phyloP scores from a whole-genome alignment of 2,113 vertebrate species.

The Phrynocephalus versicolor region DNA sequence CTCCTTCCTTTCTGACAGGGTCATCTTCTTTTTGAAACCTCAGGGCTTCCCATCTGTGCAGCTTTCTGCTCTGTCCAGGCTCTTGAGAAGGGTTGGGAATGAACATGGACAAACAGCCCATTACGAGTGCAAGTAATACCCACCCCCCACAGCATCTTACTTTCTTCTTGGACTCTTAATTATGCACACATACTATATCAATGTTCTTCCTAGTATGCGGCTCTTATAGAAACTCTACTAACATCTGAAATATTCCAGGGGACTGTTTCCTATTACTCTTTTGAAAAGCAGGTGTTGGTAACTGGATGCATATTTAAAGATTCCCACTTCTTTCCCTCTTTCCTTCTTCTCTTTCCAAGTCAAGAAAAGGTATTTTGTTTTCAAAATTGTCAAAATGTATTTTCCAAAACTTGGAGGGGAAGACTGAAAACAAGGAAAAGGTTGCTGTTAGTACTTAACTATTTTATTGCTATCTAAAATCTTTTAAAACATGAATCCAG shows the following conservation, averaged over 20 bases:
- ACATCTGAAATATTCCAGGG: not conserved
- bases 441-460: slow-evolving; percentile 4
- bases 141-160: not conserved
- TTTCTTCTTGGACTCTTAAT: not conserved
- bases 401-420: slow-evolving; percentile 25
- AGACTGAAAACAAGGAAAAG: slow-evolving; percentile 8
- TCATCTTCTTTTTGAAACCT: no score
- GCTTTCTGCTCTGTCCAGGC: no score
- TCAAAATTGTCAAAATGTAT: slow-evolving; percentile 17
- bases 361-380: slow-evolving; percentile 24
- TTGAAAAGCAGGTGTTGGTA: not conserved
- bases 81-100: no score
- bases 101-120: no score
- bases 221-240: not conserved
- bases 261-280: not conserved
- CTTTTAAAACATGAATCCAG: not conserved
- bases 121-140: no score
- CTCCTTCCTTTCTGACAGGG: no score
- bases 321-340: no score
- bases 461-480: not conserved
- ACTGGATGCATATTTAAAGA: not conserved
- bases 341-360: not conserved
- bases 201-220: not conserved
- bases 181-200: no score
- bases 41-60: no score